These are phyloP conservation scores for Drosophila murphyi DNA, from an alignment of 1,140 invertebrate genomes.

Conservation along the genomic window DNA sequence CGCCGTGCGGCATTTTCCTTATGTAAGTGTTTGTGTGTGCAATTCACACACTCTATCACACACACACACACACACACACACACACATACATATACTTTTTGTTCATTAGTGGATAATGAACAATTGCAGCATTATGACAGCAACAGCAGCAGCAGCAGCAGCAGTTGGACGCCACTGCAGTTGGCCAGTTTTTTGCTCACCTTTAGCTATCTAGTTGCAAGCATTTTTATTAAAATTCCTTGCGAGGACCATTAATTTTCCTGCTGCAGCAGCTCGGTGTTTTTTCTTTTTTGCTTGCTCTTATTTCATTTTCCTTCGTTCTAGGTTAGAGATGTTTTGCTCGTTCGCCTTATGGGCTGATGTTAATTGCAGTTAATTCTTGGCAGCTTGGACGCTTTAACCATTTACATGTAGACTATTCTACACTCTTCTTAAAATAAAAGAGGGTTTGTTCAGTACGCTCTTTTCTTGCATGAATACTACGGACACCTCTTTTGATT, in stretches of 20 bases:
- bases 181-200: conserved; percentile 74
- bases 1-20: conserved; percentile 76
- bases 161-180: conserved; percentile 39
- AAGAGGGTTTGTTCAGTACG: background rate
- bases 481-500: too few relatives aligned
- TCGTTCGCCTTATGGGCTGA: conserved; percentile 28
- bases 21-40: conserved; percentile 76
- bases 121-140: conserved; percentile 82
- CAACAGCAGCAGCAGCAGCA: conserved; percentile 46
- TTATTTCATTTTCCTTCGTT: conserved; percentile 25
- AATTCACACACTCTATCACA: conserved; percentile 62
- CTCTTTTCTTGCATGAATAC: too few relatives aligned
- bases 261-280: conserved; percentile 45
- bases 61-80: conserved; percentile 18
- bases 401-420: background rate
- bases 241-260: conserved; percentile 79
- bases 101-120: conserved; percentile 83
- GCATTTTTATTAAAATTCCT: conserved; percentile 83
- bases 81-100: conserved; percentile 65
- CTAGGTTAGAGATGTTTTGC: conserved; percentile 51
- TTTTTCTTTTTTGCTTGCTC: conserved; percentile 11
- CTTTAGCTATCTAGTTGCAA: conserved; percentile 73
- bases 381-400: conserved; percentile 33
- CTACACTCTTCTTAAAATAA: background rate
- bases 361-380: conserved; percentile 58